Conservation (phyloP, 2,113 vertebrate species). For the Rhadina sibilatrix region DNA sequence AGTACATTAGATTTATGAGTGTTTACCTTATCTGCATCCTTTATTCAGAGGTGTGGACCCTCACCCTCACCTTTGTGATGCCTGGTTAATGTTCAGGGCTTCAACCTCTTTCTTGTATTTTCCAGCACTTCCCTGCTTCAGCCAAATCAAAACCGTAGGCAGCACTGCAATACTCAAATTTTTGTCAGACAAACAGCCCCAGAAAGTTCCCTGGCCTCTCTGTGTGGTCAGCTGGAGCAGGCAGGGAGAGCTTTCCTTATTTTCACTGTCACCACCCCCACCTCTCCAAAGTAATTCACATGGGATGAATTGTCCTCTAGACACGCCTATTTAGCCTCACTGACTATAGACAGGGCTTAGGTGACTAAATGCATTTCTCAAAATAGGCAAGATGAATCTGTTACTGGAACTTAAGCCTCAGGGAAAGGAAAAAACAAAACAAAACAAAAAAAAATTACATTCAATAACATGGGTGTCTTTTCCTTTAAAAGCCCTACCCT, state of each 20-base stretch:
- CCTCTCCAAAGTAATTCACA: not conserved
- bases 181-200: not conserved
- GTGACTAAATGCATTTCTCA: not conserved
- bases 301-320: not conserved
- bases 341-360: not conserved
- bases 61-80: not conserved
- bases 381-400: not conserved
- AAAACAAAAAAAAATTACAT: rapidly evolving
- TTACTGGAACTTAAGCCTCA: not conserved
- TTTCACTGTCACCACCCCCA: not conserved
- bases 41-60: not conserved
- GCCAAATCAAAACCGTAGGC: not conserved
- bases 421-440: rapidly evolving
- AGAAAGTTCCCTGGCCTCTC: not conserved
- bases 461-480: not conserved
- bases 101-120: not conserved
- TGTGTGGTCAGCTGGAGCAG: not conserved
- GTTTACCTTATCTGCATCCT: not conserved
- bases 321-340: not conserved
- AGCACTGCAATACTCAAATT: not conserved
- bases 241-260: not conserved
- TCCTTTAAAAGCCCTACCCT: not conserved
- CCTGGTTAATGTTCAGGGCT: not conserved
- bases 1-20: not conserved
- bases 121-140: not conserved